Conservation (phyloP, 2,797 vertebrate genomes). For the Avahi laniger region DNA sequence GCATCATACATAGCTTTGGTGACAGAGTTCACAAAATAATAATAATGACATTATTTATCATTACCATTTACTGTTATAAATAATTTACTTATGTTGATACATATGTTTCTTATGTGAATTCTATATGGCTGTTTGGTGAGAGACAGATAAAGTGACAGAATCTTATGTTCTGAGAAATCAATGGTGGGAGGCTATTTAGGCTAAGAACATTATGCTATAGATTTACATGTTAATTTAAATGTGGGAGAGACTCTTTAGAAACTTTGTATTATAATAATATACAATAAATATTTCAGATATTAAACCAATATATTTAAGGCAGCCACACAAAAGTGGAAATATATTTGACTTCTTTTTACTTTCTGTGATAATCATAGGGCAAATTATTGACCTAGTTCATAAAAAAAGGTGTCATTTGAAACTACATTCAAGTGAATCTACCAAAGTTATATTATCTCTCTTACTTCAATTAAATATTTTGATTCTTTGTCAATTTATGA, state of each 20-base stretch:
- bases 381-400: background rate
- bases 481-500: background rate
- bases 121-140: background rate
- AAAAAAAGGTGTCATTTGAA: background rate
- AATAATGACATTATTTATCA: background rate
- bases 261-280: background rate
- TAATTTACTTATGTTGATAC: background rate
- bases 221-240: background rate
- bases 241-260: background rate
- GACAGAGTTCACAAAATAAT: background rate
- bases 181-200: background rate
- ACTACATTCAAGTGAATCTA: background rate
- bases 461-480: background rate
- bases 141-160: background rate
- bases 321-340: background rate
- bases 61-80: background rate
- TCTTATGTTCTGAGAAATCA: background rate
- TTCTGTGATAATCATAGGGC: background rate
- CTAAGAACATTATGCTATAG: background rate
- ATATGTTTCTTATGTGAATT: background rate
- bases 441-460: background rate
- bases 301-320: background rate
- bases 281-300: background rate
- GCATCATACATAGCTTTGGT: background rate
- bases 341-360: background rate